Conservation (phyloP, 2,113 vertebrate genomes). For the Rissa tridactyla region DNA sequence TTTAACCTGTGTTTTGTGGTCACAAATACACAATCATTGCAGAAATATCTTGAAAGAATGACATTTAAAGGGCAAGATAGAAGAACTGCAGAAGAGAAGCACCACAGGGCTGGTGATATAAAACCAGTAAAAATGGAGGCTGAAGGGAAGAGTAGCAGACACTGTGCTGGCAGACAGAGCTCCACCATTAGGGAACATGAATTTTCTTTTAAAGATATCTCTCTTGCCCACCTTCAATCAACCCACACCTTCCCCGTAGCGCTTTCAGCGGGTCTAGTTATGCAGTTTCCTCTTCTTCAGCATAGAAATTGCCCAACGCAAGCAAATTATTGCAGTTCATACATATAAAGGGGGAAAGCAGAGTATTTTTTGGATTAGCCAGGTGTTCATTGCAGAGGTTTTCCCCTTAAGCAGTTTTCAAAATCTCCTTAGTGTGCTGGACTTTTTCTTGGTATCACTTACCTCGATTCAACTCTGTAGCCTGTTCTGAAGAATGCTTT, state of each 20-base stretch:
- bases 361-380: slow-evolving; percentile 53
- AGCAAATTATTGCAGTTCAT: slow-evolving; percentile 28
- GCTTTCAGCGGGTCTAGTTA: neutral
- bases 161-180: neutral
- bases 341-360: slow-evolving; percentile 19
- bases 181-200: neutral
- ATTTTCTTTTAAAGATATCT: neutral
- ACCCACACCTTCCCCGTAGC: neutral
- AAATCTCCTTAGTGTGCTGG: slow-evolving; percentile 22
- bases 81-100: neutral
- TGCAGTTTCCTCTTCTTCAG: neutral
- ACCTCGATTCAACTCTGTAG: slow-evolving; percentile 40
- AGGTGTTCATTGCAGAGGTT: slow-evolving; percentile 36
- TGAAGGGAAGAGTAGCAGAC: neutral
- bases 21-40: neutral
- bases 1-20: neutral
- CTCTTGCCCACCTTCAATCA: neutral
- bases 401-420: slow-evolving; percentile 43
- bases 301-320: slow-evolving; percentile 11
- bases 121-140: neutral
- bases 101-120: neutral
- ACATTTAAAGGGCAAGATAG: neutral
- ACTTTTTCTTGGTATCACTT: slow-evolving; percentile 48
- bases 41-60: neutral
- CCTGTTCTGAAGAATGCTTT: slow-evolving; percentile 14